Evolutionary conservation across 2,113 vertebrate genomes (phyloP), one percentile per base, ranked within the genome.

Genomic region (Apistogramma diplotaenia): DNA sequence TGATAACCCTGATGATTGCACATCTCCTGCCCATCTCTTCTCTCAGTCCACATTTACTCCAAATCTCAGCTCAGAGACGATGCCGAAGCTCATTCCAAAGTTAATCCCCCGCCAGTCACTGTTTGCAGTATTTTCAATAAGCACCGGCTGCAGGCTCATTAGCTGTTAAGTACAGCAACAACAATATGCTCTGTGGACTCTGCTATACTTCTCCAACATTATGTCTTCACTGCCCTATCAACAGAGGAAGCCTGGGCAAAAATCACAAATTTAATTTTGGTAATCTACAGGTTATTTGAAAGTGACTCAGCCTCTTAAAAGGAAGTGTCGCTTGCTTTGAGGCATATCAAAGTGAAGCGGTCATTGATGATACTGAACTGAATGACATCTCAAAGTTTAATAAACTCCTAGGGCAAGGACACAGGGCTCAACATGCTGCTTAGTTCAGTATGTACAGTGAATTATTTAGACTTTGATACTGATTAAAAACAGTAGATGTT

Each of bases 1-100:
- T 79, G 73, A 79, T 82, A 67, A 88, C 71, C 57, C 31, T 3
- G 19, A 78, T 65, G 76, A 54, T 70, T 70, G 62, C 62, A 49
- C 62, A 49, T 70, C 60, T 56, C 74, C 61, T 7, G 19, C 35
- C 43, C 5, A 21, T 62, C 73, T 58, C 71, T 53, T 13, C 62
- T 65, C 82, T 76, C 51, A 8, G 18, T 53, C 49, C 53, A 62
- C 29, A 65, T 70, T 70, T 70, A 9, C 21, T 56, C 65, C 18
- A 51, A 77, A 67, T 74, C 62, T 77, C 74, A 77, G 49, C 71
- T 80, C 53, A 29, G 77, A 15, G 25, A 76, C 51, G n/a, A 21
- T 7, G 51, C 58, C 8, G 62, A 79, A 6, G 61, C 73, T 85
- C 40, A 58, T 53, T 58, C 43, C 16, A 37, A 19, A 19, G 37